Evolutionary conservation across 2,797 vertebrate genomes (phyloP).

Genomic region (Anguilla marmorata): DNA sequence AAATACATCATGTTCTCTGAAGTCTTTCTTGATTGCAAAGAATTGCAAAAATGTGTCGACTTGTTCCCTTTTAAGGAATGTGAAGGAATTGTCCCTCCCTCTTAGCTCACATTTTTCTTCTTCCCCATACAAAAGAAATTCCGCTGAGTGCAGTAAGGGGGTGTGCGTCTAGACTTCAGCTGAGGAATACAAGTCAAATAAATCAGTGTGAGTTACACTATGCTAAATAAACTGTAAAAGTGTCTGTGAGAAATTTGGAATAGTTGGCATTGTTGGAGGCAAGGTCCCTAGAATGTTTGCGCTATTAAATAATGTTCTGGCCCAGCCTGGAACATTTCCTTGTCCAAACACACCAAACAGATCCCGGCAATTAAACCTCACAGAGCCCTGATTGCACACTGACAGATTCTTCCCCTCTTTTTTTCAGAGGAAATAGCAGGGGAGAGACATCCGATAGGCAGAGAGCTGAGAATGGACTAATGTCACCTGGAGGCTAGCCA

Average conservation of each 20-base stretch:
- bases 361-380: conserved; percentile 33
- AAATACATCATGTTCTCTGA: conserved; percentile 54
- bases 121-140: conserved; percentile 51
- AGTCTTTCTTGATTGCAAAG: conserved; percentile 53
- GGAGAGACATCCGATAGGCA: conserved; percentile 19
- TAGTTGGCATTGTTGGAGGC: conserved; percentile 48
- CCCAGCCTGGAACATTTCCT: conserved; percentile 47
- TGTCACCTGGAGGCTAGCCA: neutral
- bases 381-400: conserved; percentile 33
- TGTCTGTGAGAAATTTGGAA: conserved; percentile 44
- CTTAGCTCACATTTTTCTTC: neutral
- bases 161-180: conserved; percentile 61
- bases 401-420: conserved; percentile 25
- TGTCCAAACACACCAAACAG: conserved; percentile 46
- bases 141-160: conserved; percentile 39
- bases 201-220: conserved; percentile 54
- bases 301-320: conserved; percentile 47
- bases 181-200: conserved; percentile 60
- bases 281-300: conserved; percentile 44
- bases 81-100: conserved; percentile 47
- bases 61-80: conserved; percentile 62
- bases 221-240: conserved; percentile 53
- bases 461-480: conserved; percentile 9
- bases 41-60: conserved; percentile 64
- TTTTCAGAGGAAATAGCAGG: neutral